Conservation (phyloP, 2,797 vertebrate genomes). For the Hoplostethus mediterraneus region DNA sequence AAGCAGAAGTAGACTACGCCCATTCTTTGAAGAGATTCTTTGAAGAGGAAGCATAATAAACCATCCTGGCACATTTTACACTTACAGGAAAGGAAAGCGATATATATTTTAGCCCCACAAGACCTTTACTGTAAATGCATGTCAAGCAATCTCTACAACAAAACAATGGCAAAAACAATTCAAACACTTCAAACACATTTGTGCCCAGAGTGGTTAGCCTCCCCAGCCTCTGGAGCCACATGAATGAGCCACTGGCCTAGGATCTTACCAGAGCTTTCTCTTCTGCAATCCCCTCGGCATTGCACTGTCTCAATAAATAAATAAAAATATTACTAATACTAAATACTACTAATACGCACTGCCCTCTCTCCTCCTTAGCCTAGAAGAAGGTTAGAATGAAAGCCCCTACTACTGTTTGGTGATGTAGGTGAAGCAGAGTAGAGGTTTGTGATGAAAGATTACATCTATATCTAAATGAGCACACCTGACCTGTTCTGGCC, state of each 20-base stretch:
- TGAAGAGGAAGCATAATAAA: background rate
- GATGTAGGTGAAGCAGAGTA: background rate
- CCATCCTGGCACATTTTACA: background rate
- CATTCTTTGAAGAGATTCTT: background rate
- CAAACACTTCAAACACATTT: no score
- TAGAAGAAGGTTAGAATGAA: background rate
- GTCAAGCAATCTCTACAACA: background rate
- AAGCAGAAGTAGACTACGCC: background rate
- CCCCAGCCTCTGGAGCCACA: no score
- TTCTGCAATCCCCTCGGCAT: background rate
- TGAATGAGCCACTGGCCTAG: background rate
- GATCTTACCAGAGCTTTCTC: background rate
- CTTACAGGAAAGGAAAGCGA: background rate
- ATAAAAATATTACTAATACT: no score
- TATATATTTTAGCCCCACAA: no score
- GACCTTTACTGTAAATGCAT: background rate
- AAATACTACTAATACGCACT: no score
- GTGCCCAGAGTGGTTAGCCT: no score
- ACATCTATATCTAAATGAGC: background rate
- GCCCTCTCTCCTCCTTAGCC: no score
- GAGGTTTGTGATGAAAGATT: background rate
- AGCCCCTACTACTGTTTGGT: background rate
- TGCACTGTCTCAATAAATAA: constrained; percentile 24
- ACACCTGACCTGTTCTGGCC: background rate
- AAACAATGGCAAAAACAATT: background rate